Conservation (phyloP, 2,797 vertebrate species). For the Phrynocephalus guinanensis region DNA sequence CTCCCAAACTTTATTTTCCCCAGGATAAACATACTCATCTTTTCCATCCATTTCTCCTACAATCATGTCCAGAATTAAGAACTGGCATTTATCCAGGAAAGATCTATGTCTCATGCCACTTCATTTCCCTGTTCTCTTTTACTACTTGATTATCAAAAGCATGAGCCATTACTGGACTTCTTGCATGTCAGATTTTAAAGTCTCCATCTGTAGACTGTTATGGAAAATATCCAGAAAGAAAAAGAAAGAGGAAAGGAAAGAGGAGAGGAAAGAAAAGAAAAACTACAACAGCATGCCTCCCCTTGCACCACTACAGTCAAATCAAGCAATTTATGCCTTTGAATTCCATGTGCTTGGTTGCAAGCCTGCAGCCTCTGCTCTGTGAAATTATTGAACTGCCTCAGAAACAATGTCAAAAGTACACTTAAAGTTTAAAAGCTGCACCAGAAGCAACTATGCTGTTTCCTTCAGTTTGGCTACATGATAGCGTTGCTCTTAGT, state of each 20-base stretch:
- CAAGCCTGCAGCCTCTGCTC: background rate
- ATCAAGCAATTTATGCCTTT: background rate
- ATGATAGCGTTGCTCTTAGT: background rate
- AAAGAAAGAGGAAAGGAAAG: background rate
- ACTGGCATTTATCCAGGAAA: slow-evolving; percentile 10
- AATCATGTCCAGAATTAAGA: background rate
- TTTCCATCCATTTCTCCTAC: background rate
- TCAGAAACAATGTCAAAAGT: background rate
- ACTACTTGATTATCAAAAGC: background rate
- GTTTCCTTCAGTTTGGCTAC: background rate
- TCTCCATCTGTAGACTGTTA: background rate
- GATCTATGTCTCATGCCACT: slow-evolving; percentile 23
- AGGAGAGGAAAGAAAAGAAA: background rate
- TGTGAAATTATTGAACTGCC: background rate
- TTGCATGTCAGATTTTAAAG: slow-evolving; percentile 3
- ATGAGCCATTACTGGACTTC: background rate
- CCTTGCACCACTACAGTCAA: background rate
- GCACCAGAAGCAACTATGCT: background rate
- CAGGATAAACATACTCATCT: background rate
- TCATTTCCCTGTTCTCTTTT: slow-evolving; percentile 12
- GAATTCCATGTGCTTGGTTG: background rate
- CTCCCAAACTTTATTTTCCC: background rate
- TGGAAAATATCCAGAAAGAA: background rate
- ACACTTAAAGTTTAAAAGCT: background rate
- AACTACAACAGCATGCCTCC: background rate